Conservation (phyloP, 2,888 invertebrate species). For the Pyrrhosoma nymphula region DNA sequence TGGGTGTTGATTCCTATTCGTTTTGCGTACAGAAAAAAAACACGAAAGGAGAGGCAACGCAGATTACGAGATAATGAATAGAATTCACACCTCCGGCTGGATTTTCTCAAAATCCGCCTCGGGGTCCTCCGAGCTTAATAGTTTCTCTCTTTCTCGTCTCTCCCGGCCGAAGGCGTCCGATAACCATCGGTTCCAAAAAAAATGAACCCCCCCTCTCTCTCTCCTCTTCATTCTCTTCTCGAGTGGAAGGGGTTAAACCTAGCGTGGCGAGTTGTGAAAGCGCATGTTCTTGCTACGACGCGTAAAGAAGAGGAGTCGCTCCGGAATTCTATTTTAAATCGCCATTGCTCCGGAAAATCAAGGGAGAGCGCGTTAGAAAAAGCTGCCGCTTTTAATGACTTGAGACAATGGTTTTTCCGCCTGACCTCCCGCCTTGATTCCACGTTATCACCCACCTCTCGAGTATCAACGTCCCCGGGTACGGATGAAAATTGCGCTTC, state of each 20-base stretch:
- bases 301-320: neutral
- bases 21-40: neutral
- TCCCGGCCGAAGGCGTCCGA: neutral
- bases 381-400: no score
- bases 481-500: no score
- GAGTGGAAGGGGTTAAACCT: neutral
- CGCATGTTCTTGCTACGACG: neutral
- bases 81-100: neutral
- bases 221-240: no score
- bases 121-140: neutral
- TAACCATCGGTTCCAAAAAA: neutral
- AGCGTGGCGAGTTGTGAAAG: neutral
- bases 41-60: neutral
- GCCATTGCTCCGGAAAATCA: neutral
- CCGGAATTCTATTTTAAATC: neutral
- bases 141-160: neutral
- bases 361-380: neutral
- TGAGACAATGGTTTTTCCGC: no score
- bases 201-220: neutral
- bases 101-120: neutral
- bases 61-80: conserved; percentile 4
- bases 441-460: no score
- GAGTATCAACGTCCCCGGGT: no score
- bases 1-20: conserved; percentile 13
- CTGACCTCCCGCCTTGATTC: no score